Base-by-base conservation (phyloP, 2,797 vertebrate species). In the Oryzias dopingdopingensis region DNA sequence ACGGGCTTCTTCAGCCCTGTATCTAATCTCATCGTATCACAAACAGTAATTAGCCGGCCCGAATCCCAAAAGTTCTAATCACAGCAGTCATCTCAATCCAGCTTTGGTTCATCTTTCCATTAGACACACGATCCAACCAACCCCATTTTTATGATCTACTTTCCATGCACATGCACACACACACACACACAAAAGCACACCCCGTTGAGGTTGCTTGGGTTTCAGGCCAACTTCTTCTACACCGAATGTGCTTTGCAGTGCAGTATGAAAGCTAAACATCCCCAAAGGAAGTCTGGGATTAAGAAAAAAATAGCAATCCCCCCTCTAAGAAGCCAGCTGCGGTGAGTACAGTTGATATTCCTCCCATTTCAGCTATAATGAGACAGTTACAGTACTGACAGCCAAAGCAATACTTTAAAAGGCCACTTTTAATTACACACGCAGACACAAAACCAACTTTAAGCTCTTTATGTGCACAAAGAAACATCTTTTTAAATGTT, bases 11-110 rank as follows among this genome's bases (percentile, higher is more conserved):
- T 67, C 65, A 12, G 20, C 46, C 5, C 59, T 69, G 52, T 53
- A 54, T 76, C 67, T 81, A 72, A 73, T 77, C 73, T 78, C 62
- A 66, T 65, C 70, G 56, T 17, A 59, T 70, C 72, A 82, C 70
- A 79, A 77, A 79, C 68, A 68, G 80, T 73, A 87, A 89, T 89
- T 88, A 89, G 80, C 81, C 63, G 79, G 80, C 79, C 79, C 52
- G 60, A 42, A 58, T 66, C 64, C 49, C 73, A 62, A 49, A 60
- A 26, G 55, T 52, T 65, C 56, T 68, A 80, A 80, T 88, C 74
- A 62, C 79, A 82, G 78, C 74, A 81, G 77, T 79, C 71, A 64
- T 73, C 75, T 80, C 54, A 41, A 64, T 45, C 46, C 55, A 67
- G 72, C 72, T 60, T 56, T 67, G 62, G 76, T 83, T 84, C 73